phyloP scores from a whole-genome alignment of 2,797 vertebrate genomes.

The Sylvia borin region DNA sequence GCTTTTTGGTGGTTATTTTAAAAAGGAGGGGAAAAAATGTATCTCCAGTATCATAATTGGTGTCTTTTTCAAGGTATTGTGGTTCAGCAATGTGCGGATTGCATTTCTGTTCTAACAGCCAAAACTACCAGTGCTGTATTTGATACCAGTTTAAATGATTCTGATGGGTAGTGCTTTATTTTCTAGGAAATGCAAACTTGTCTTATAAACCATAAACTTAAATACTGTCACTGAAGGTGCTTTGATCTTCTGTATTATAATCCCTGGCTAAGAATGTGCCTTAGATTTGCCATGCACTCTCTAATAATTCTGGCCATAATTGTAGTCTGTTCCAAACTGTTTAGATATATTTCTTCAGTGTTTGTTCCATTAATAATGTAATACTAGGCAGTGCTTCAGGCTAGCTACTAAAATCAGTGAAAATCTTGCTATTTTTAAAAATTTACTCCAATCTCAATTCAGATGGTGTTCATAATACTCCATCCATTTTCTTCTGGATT shows the following conservation, averaged over 20 bases:
- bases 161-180: not conserved
- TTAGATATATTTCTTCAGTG: not conserved
- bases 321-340: not conserved
- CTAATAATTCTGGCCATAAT: not conserved
- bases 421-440: not conserved
- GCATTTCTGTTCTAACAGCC: not conserved
- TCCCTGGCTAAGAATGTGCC: not conserved
- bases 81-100: not conserved
- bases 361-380: not conserved
- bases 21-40: not conserved
- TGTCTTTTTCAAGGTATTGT: not conserved
- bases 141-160: not conserved
- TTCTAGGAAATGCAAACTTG: not conserved
- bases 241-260: conserved; percentile 31
- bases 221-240: conserved; percentile 8
- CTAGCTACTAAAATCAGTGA: not conserved
- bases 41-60: not conserved
- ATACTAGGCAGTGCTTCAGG: not conserved
- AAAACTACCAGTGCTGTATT: not conserved
- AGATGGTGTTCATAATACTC: not conserved
- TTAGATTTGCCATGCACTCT: not conserved
- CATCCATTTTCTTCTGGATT: not conserved
- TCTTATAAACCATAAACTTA: not conserved
- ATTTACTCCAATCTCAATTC: not conserved
- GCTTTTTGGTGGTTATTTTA: conserved; percentile 28